Conservation (phyloP, 2,888 invertebrate species). For the Pseudococcus longispinus region DNA sequence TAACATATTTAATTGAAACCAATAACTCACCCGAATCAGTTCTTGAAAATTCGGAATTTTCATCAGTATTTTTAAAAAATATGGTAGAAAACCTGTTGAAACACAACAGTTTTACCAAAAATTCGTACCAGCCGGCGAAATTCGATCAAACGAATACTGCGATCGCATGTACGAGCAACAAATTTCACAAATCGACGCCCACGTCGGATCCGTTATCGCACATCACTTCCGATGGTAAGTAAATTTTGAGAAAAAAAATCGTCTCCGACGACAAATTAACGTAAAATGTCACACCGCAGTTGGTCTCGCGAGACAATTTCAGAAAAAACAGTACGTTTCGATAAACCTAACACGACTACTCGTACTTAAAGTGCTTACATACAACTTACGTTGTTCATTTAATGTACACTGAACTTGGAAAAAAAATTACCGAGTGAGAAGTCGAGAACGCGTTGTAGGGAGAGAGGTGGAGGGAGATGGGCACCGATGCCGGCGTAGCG, state of each 20-base stretch:
- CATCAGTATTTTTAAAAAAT: neutral
- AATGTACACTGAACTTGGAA: conserved; percentile 16
- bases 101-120: neutral
- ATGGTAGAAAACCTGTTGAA: neutral
- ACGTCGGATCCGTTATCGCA: neutral
- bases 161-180: neutral
- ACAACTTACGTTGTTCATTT: conserved; percentile 12
- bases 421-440: conserved; percentile 17
- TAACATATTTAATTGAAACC: neutral
- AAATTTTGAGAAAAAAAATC: neutral
- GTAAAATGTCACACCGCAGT: neutral
- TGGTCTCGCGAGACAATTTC: neutral
- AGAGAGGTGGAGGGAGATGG: neutral
- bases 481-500: neutral
- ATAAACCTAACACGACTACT: neutral
- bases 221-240: neutral
- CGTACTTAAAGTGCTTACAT: neutral
- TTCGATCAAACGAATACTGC: neutral
- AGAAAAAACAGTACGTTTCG: neutral
- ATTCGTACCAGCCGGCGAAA: neutral
- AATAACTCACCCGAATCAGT: neutral
- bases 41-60: neutral
- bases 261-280: neutral
- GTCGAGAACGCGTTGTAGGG: neutral
- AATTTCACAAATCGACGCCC: neutral